Base-by-base conservation (phyloP, 2,888 invertebrate species). In the Cephus rjabovi region DNA sequence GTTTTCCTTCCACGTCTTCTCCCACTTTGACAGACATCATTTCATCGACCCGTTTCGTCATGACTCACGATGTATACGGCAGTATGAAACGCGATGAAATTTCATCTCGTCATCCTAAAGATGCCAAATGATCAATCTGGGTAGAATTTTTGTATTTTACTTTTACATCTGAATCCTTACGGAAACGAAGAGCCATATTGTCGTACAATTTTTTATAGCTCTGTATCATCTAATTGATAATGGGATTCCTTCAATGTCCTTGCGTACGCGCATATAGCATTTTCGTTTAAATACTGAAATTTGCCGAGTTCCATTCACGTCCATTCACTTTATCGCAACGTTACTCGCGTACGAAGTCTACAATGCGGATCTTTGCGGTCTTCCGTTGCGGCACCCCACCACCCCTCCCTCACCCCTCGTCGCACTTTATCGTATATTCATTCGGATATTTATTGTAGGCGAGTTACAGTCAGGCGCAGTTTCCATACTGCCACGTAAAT, bases 401-500 rank as follows among this genome's bases (percentile, higher is more conserved):
- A 12, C 35, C 35, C 1, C 3, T 12, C 12, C 12, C 12, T 0
- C 35, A 1, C 3, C 35, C 3, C 34, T 30, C 81, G 23, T 9
- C 1, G 9, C 56, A 23, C 23, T 86, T 85, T 86, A 85, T 85
- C 82, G 85, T 83, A 56, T 56, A 56, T 56, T 15, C 56, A 23
- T 56, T 23, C 9, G 9, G 56, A 9, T 56, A 56, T 56, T 56
- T 56, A 56, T 56, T 23, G 56, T 86, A 86, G 84, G 84, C 84
- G 83, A 84, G 76, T 83, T 56, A 56, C 81, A 83, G 80, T 81
- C 84, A 83, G 81, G 79, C 82, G 81, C 84, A 82, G 82, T 84
- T 86, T 85, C 83, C 31, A 12, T 34, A 31, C 71, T 6, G 23
- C 4, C 81, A 79, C 81, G 79, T 83, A 84, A 86, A 87, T 87